Evolutionary conservation across 2,888 invertebrate species (phyloP).

Genomic region (Sinopyrophorus schimmeli): DNA sequence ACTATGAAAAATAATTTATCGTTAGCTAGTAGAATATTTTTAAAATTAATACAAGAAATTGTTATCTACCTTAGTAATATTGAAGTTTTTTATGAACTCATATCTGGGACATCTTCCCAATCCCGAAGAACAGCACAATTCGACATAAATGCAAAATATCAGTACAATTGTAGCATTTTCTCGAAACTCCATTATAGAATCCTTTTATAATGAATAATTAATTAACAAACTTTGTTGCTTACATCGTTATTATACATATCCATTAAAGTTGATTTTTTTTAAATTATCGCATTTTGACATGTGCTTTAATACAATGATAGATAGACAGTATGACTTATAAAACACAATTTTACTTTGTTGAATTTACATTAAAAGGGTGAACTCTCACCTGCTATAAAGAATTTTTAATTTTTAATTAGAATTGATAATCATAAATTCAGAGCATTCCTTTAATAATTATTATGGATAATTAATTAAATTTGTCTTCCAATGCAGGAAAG

Average conservation of each 20-base stretch:
- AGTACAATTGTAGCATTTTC: constrained; percentile 33
- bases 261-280: not conserved
- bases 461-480: too few relatives aligned
- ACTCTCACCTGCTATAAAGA: constrained; percentile 22
- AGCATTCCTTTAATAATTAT: constrained; percentile 13
- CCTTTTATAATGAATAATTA: too few relatives aligned
- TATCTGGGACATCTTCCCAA: constrained; percentile 71
- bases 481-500: too few relatives aligned
- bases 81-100: constrained; percentile 67
- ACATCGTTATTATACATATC: constrained; percentile 18
- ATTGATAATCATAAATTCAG: constrained; percentile 26
- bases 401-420: constrained; percentile 23
- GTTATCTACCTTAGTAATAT: constrained; percentile 67
- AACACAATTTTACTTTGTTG: constrained; percentile 16
- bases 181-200: constrained; percentile 23
- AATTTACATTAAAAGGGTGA: constrained; percentile 29
- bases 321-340: constrained; percentile 7
- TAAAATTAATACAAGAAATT: too few relatives aligned
- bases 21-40: too few relatives aligned
- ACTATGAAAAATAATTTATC: constrained; percentile 41
- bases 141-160: constrained; percentile 29
- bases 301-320: constrained; percentile 10
- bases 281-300: constrained; percentile 9
- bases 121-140: constrained; percentile 53
- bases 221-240: constrained; percentile 15